Percentiles rank a stretch among this genome's conserved stretches.
These are phyloP conservation scores for Phalacrocorax brasilianus DNA, from an alignment of 2,113 vertebrate genomes.

Conservation along the genomic window DNA sequence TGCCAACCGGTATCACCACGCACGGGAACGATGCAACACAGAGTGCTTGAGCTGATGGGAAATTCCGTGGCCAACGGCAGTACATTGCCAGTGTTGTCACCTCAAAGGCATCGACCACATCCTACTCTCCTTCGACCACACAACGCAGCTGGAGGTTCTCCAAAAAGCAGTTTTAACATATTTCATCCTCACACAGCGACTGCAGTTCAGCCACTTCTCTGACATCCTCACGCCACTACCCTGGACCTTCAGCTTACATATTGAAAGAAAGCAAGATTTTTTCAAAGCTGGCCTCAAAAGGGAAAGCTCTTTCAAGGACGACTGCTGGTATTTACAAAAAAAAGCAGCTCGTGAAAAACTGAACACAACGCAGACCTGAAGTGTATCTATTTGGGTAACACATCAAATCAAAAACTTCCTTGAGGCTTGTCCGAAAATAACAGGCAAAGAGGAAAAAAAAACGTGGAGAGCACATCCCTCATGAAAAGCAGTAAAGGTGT, in stretches of 20 bases:
- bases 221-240: accelerated
- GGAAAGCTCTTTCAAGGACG: background rate
- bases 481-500: background rate
- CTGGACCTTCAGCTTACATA: background rate
- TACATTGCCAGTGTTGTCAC: background rate
- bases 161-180: background rate
- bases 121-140: background rate
- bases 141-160: background rate
- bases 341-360: background rate
- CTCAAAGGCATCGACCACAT: background rate
- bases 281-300: background rate
- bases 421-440: background rate
- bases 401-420: background rate
- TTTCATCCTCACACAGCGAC: background rate
- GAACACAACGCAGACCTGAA: background rate
- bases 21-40: accelerated
- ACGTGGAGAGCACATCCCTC: background rate
- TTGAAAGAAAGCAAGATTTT: background rate
- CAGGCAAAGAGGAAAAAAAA: background rate
- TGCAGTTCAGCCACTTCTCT: background rate
- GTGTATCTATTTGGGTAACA: background rate
- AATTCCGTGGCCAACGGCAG: accelerated
- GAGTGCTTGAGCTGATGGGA: background rate
- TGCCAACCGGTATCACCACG: background rate
- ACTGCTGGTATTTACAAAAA: background rate